Conservation (phyloP, 2,113 vertebrate genomes). For the Protobothrops flavoviridis region DNA sequence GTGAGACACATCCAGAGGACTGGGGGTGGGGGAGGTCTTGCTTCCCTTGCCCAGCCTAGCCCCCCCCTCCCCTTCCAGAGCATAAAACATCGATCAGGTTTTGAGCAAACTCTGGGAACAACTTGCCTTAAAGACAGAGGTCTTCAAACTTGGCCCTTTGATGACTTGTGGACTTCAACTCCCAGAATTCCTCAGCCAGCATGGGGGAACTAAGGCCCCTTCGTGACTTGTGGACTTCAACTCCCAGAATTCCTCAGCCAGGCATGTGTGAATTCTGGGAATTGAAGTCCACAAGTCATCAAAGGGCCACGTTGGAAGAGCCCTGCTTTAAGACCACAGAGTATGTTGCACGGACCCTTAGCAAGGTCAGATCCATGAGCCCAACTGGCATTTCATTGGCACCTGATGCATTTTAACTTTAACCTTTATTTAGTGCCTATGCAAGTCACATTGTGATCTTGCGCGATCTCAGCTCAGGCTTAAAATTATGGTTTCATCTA, state of each 20-base stretch:
- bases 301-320: no score
- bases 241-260: no score
- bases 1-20: constrained; percentile 33
- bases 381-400: neutral
- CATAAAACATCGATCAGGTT: neutral
- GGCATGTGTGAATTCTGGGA: no score
- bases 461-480: neutral
- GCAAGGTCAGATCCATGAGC: neutral
- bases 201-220: no score
- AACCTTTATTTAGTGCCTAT: neutral
- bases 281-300: no score
- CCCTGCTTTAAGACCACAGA: no score
- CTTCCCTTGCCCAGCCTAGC: neutral
- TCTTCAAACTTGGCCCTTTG: no score
- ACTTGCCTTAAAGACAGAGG: neutral
- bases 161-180: no score
- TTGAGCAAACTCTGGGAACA: neutral
- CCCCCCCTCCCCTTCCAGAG: neutral
- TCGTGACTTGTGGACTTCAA: no score
- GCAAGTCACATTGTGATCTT: neutral
- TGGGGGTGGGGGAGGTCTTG: no score
- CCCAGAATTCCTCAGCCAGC: no score
- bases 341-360: neutral
- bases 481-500: neutral
- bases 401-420: neutral